These are phyloP conservation scores for Meteorus colon DNA, from an alignment of 2,888 invertebrate genomes.

Conservation along the genomic window DNA sequence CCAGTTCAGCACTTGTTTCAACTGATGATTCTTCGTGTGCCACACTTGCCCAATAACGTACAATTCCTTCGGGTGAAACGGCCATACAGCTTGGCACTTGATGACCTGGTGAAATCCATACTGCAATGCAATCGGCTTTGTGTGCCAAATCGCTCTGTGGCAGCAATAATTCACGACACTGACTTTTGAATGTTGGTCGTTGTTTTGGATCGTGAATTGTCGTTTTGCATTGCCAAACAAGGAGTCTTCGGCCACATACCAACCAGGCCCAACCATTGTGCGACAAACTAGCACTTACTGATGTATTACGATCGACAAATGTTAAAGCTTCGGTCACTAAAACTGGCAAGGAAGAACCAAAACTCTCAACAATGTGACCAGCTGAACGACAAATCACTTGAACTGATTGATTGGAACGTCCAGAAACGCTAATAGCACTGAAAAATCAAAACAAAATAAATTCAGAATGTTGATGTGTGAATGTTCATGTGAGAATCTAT, in stretches of 20 bases:
- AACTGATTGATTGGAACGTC: constrained; percentile 80
- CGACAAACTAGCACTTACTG: constrained; percentile 80
- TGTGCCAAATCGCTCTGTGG: constrained; percentile 95
- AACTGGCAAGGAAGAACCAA: constrained; percentile 88
- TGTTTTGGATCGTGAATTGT: constrained; percentile 67
- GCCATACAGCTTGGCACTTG: constrained; percentile 90
- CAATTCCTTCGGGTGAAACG: constrained; percentile 93
- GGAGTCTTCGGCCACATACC: constrained; percentile 87
- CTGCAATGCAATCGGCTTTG: constrained; percentile 86
- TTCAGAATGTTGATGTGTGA: neutral
- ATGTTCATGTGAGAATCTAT: constrained; percentile 8
- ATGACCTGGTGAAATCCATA: constrained; percentile 78
- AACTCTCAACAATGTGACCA: constrained; percentile 84
- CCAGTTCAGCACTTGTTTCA: constrained; percentile 89
- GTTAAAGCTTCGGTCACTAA: constrained; percentile 91
- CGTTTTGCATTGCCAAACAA: constrained; percentile 88
- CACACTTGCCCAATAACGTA: constrained; percentile 94
- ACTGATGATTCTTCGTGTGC: constrained; percentile 90
- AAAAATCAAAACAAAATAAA: constrained; percentile 37
- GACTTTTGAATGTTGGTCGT: constrained; percentile 75
- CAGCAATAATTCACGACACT: constrained; percentile 89
- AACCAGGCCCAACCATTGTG: constrained; percentile 87
- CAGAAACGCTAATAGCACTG: constrained; percentile 75
- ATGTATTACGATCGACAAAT: constrained; percentile 81
- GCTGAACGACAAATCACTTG: constrained; percentile 86